These are phyloP conservation scores for Harpagifer antarcticus DNA, from an alignment of 2,797 vertebrate species.

Conservation along the genomic window DNA sequence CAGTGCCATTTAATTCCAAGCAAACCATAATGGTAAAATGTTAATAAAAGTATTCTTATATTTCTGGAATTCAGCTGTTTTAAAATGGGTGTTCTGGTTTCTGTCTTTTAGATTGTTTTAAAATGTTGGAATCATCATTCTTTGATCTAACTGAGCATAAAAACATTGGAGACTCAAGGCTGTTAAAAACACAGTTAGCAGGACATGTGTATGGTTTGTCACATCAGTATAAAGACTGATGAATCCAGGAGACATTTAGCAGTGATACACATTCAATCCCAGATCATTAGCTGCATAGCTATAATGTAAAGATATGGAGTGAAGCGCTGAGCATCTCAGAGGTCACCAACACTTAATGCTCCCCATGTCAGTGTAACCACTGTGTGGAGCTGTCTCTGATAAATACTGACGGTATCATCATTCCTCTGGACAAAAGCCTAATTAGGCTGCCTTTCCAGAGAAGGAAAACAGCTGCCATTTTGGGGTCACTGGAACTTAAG, in stretches of 20 bases:
- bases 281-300: neutral
- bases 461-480: conserved; percentile 48
- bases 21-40: too few relatives aligned
- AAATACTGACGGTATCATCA: conserved; percentile 35
- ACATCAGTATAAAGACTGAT: neutral
- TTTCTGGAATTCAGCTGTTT: neutral
- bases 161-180: neutral
- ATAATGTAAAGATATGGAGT: conserved; percentile 2
- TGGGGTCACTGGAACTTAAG: conserved; percentile 60
- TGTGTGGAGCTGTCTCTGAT: conserved; percentile 3
- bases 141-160: neutral
- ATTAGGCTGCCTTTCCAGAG: conserved; percentile 57
- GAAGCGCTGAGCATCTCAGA: neutral
- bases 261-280: neutral
- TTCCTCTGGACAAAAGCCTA: conserved; percentile 50
- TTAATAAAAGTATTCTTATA: too few relatives aligned
- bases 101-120: neutral
- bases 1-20: too few relatives aligned
- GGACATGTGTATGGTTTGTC: neutral
- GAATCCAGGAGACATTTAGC: neutral
- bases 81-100: neutral
- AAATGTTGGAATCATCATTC: neutral
- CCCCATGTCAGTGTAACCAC: conserved; percentile 7
- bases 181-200: neutral
- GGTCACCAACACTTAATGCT: conserved; percentile 6